Evolutionary conservation across 2,113 vertebrate species (phyloP), one percentile per base, ranked within the genome.

Genomic region (Rhabdomys dilectus): DNA sequence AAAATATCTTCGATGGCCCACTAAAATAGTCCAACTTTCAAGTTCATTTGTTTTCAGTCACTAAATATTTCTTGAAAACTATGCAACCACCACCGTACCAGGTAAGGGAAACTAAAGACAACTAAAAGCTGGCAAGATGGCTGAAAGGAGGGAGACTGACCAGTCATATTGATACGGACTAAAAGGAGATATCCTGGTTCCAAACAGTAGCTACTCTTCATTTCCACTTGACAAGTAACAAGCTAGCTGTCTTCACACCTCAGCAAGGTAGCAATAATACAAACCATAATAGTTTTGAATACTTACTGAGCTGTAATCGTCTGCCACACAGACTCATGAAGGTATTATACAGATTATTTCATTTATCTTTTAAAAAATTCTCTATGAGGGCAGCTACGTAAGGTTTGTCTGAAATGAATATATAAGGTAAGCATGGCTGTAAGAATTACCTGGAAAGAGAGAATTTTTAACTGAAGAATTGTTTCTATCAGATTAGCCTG

Each of bases 41-140:
- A 17, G 91, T 96, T 93, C 7, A 87, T 29, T 82, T 70, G 36
- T 77, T 94, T 34, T 93, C 29, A 64, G 39, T 91, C 9, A 82
- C 45, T 42, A 95, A 76, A 80, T 60, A 91, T 85, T 88, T 80
- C 53, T 53, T 96, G 45, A 91, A 95, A 95, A 85, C 93, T 62
- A 48, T 17, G 3, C 53, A 24, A 84, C 8, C 62, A 84, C 73
- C 56, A 89, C 48, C 70, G 72, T 39, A 53, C 31, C 56, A 88
- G 12, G 19, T 36, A 31, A 93, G 17, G 4, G 31, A 91, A 56
- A 34, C 56, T 39, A 80, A 89, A 89, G 56, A 4, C 29, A 72
- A 85, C 80, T 88, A 76, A 77, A 94, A 90, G 58, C 16, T 96
- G 10, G 3, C 26, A 88, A 22, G 15, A n/a, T 84, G 16, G 15